Base-by-base conservation (phyloP, 2,113 vertebrate species). In the Hucho hucho region DNA sequence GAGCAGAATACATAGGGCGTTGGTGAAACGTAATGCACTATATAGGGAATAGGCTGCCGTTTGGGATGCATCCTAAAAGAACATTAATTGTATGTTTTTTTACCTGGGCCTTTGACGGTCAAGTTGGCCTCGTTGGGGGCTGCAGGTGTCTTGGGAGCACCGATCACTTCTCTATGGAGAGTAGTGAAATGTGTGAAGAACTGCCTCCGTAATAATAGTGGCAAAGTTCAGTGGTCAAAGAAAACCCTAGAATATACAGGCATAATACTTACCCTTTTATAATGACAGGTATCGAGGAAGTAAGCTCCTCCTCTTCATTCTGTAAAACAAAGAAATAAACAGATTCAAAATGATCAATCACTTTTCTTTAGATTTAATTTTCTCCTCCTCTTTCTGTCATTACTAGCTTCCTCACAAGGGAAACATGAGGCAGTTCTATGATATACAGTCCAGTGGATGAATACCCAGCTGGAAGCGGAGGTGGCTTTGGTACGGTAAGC, bases 241-340 rank as follows among this genome's bases (percentile, higher is more conserved):
- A 43, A 2, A 43, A 43, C 37, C 37, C 37, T 43, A 11, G 37
- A 2, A 43, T 43, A 11, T 11, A 43, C 9, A 43, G 37, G 37
- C 14, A 53, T 4, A 7, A 14, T 3, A n/a, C 65, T 32, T 67
- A 67, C 65, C 65, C 65, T 11, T 67, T 32, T 18, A 67, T 67
- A 67, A 67, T 67, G 28, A 67, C 65, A 7, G 65, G 65, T 67
- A 67, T 67, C 0, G 65, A 53, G 49, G 49, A 18, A 18, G 49
- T 67, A 32, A 29, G 16, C 6, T 32, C 28, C 26, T 37, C 28
- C 16, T 37, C 14, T 0, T 1, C 4, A 29, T 67, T 32, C 65
- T 67, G 65, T 14, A 65, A 16, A 28, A 32, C 18, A 29, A 37
- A n/a, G 6, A 22, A 67, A 25, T 28, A 64, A 25, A 28, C 1